Percentiles rank a stretch among this genome's conserved stretches.
phyloP scores from a whole-genome alignment of 1,140 invertebrate species.

The Magallana gigas region DNA sequence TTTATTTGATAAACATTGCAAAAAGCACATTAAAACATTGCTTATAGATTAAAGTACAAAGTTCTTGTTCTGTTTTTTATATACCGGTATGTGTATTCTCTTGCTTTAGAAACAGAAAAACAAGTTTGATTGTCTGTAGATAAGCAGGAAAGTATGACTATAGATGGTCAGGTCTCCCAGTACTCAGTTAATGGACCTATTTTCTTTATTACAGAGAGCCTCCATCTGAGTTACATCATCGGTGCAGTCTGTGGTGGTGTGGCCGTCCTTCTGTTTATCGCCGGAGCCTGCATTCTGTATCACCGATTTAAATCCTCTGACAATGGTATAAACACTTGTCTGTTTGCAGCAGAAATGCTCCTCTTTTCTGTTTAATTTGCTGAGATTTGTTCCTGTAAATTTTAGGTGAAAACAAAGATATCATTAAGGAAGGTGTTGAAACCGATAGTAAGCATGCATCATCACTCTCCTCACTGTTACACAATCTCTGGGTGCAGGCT shows the following conservation, averaged over 20 bases:
- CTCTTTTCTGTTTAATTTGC: neutral
- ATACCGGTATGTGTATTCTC: too few relatives aligned
- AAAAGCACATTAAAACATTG: too few relatives aligned
- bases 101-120: too few relatives aligned
- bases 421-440: conserved; percentile 5
- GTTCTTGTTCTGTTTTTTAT: too few relatives aligned
- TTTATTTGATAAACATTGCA: too few relatives aligned
- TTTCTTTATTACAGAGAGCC: conserved; percentile 63
- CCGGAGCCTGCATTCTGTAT: conserved; percentile 70
- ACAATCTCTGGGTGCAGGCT: neutral
- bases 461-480: neutral
- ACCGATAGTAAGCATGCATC: neutral
- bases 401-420: neutral
- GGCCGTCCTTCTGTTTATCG: conserved; percentile 71
- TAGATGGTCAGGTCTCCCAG: neutral
- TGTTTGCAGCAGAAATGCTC: neutral
- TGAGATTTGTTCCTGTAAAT: neutral
- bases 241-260: conserved; percentile 72
- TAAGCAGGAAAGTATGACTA: too few relatives aligned
- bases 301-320: conserved; percentile 66
- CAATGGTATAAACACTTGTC: conserved; percentile 56
- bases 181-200: neutral
- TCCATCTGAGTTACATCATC: conserved; percentile 72
- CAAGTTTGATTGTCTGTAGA: too few relatives aligned
- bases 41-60: too few relatives aligned